Conservation (phyloP, 2,888 invertebrate species). For the Peribatodes rhomboidaria region DNA sequence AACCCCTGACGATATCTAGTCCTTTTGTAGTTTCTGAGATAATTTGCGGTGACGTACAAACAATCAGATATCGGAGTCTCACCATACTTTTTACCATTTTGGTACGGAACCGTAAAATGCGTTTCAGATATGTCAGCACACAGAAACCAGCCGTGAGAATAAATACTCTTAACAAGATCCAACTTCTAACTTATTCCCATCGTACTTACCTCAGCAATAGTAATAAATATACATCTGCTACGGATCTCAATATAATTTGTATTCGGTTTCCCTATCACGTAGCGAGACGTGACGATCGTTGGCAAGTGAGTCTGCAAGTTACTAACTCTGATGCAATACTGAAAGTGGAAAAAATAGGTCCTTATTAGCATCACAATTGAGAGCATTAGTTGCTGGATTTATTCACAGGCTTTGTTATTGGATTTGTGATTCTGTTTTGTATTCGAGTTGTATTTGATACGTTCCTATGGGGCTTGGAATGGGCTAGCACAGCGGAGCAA, state of each 20-base stretch:
- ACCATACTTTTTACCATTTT: too few relatives aligned
- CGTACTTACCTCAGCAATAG: constrained; percentile 21
- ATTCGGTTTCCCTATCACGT: constrained; percentile 43
- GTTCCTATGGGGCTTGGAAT: background rate
- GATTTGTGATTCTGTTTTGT: constrained; percentile 3
- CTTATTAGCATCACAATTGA: constrained; percentile 20
- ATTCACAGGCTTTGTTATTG: constrained; percentile 17
- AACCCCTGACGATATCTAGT: too few relatives aligned
- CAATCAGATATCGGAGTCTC: too few relatives aligned
- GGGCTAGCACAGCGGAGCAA: too few relatives aligned
- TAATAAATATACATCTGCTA: constrained; percentile 31
- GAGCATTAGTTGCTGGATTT: constrained; percentile 20
- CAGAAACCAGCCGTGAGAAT: background rate
- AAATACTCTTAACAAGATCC: constrained; percentile 5
- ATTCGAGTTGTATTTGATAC: background rate
- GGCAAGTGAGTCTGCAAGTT: constrained; percentile 31
- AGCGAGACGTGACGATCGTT: constrained; percentile 44
- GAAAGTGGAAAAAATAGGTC: constrained; percentile 19
- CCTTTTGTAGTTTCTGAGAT: too few relatives aligned
- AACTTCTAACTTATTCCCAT: constrained; percentile 18
- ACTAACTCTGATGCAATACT: constrained; percentile 20
- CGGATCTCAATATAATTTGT: constrained; percentile 39
- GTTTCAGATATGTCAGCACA: background rate
- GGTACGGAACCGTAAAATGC: too few relatives aligned
- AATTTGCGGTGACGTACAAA: too few relatives aligned